Evolutionary conservation across 2,888 invertebrate species (phyloP), one percentile per base, ranked within the genome.

Genomic region (Dyspetes luteomarginatus): DNA sequence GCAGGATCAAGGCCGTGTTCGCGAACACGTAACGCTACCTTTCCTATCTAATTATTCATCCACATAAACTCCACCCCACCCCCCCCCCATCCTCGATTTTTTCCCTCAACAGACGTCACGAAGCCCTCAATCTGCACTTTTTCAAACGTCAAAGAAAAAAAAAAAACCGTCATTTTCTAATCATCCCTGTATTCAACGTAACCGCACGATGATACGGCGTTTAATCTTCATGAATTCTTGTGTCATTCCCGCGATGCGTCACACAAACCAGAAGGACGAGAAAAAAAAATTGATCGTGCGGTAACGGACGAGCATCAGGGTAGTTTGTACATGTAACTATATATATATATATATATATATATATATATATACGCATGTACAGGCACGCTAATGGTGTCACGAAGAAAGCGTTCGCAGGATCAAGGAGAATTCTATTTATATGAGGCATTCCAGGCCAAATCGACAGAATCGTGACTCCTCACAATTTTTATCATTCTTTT

Each of bases 401-500:
- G 62, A 75, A 71, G 74, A 58, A 69, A 75, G 52, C 71, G 71
- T 71, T 75, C 71, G 52, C 65, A 71, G 69, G 80, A 71, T 80
- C 71, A 80, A 80, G 80, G 60, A 65, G 67, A 65, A 71, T 26
- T 28, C 60, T n/a, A 52, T 17, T 43, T n/a, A 30, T 24, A 4
- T n/a, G n/a, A n/a, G n/a, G n/a, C n/a, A n/a, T n/a, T n/a, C n/a
- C n/a, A n/a, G n/a, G n/a, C n/a, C n/a, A n/a, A n/a, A n/a, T n/a
- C n/a, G n/a, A n/a, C n/a, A n/a, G n/a, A n/a, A n/a, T n/a, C n/a
- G n/a, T n/a, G 36, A 9, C 36, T 9, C 9, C 36, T 4, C 36
- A 36, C 4, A 4, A 5, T 9, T 4, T 36, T 9, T 4, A 36
- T 36, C 36, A 36, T 4, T 36, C 36, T 36, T 9, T 4, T 55